phyloP scores from a whole-genome alignment of 2,888 invertebrate genomes.

The Nipponacmea schrenckii region DNA sequence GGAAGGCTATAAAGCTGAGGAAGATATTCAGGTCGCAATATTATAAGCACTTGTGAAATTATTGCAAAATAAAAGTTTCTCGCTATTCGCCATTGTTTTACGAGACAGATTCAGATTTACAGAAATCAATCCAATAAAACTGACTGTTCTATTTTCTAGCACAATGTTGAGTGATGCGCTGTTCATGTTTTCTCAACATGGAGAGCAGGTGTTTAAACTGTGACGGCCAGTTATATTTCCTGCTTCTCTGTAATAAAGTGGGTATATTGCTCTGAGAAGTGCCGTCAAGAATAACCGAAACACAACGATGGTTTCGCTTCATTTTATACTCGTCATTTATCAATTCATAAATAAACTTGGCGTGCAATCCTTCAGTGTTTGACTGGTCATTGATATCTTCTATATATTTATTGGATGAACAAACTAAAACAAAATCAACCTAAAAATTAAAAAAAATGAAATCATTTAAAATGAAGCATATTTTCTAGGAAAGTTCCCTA shows the following conservation, averaged over 20 bases:
- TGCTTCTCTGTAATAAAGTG: constrained; percentile 37
- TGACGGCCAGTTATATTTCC: constrained; percentile 50
- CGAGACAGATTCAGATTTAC: too few species aligned
- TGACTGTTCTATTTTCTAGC: too few species aligned
- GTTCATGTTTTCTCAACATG: constrained; percentile 54
- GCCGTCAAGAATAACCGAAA: constrained; percentile 51
- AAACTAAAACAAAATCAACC: constrained; percentile 58
- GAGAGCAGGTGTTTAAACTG: constrained; percentile 56
- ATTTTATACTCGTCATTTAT: constrained; percentile 46
- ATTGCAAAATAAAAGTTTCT: too few species aligned
- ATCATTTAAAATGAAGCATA: background rate
- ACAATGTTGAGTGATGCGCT: constrained; percentile 29
- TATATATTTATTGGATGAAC: constrained; percentile 51
- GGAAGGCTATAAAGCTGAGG: too few species aligned
- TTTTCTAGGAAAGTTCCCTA: background rate
- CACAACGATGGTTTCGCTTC: constrained; percentile 38
- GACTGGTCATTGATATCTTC: constrained; percentile 21
- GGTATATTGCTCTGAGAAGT: constrained; percentile 38
- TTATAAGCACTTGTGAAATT: too few species aligned
- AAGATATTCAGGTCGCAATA: too few species aligned
- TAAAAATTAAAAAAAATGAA: constrained; percentile 29
- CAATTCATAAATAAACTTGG: constrained; percentile 50
- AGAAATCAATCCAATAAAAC: too few species aligned
- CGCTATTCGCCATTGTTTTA: too few species aligned
- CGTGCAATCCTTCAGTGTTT: constrained; percentile 40